Percentiles rank a stretch among this genome's conserved stretches.
Evolutionary conservation across 2,113 vertebrate genomes (phyloP).

Genomic region (Amphilophus citrinellus): DNA sequence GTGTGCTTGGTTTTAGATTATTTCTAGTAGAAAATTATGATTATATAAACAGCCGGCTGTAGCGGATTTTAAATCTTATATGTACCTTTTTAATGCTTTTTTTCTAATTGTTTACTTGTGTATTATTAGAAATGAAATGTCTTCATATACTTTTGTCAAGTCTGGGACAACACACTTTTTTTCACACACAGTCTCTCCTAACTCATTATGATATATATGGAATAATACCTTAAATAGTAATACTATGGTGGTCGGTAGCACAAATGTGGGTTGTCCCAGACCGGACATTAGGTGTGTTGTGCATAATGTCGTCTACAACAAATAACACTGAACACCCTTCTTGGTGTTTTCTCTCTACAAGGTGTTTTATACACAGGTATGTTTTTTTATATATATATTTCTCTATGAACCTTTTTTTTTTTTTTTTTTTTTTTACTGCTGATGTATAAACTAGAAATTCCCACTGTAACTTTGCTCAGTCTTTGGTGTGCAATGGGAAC

Average conservation of each 20-base stretch:
- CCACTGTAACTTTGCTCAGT: slow-evolving; percentile 23
- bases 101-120: background rate
- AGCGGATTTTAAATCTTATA: slow-evolving; percentile 31
- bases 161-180: background rate
- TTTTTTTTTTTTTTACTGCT: slow-evolving; percentile 41
- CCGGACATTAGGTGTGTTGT: slow-evolving; percentile 8
- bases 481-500: slow-evolving; percentile 23
- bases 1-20: slow-evolving; percentile 51
- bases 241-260: background rate
- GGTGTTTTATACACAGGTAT: slow-evolving; percentile 27
- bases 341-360: background rate
- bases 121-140: slow-evolving; percentile 7
- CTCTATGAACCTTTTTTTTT: slow-evolving; percentile 45
- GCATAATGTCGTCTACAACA: slow-evolving; percentile 1
- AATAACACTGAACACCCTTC: slow-evolving; percentile 5
- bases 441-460: slow-evolving; percentile 1
- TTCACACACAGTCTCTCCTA: background rate
- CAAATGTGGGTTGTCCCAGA: background rate
- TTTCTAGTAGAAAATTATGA: background rate
- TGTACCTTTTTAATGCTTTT: slow-evolving; percentile 3
- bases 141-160: background rate
- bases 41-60: slow-evolving; percentile 14
- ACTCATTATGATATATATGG: background rate
- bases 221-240: background rate
- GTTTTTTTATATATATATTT: slow-evolving; percentile 31